These are phyloP conservation scores for Silurus asotus DNA, from an alignment of 2,113 vertebrate genomes.

Conservation along the genomic window DNA sequence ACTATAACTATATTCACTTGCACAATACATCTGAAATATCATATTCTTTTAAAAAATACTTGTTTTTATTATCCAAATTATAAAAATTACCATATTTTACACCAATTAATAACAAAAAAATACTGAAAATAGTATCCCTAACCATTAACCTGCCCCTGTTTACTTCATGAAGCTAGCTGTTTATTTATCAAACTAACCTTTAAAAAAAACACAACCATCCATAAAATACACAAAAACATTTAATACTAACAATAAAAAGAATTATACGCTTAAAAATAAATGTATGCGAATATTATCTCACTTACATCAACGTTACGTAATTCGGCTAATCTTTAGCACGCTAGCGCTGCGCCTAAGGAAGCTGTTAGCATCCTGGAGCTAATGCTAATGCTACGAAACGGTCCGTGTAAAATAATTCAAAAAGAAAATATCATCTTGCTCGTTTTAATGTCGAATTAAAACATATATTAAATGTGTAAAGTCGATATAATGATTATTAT, in stretches of 20 bases:
- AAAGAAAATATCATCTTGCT: too few species aligned
- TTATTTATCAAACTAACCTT: not conserved
- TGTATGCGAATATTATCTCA: not conserved
- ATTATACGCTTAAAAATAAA: too few species aligned
- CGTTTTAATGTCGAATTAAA: too few species aligned
- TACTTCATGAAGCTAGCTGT: not conserved
- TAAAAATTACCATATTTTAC: too few species aligned
- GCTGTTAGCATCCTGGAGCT: not conserved
- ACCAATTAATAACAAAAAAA: too few species aligned
- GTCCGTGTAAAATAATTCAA: not conserved
- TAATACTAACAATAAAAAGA: not conserved
- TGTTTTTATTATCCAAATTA: not conserved
- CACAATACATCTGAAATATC: not conserved
- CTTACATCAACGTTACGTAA: not conserved
- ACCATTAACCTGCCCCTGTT: not conserved
- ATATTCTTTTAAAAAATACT: not conserved
- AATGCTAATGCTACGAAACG: slow-evolving; percentile 1
- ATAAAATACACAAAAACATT: not conserved
- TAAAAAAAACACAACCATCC: too few species aligned
- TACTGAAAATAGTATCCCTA: too few species aligned
- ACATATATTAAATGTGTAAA: not conserved
- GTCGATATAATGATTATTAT: not conserved
- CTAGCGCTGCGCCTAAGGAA: not conserved
- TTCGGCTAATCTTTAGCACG: not conserved
- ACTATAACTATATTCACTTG: not conserved